Base-by-base conservation (phyloP, 2,113 vertebrate genomes). In the Semnornis frantzii region DNA sequence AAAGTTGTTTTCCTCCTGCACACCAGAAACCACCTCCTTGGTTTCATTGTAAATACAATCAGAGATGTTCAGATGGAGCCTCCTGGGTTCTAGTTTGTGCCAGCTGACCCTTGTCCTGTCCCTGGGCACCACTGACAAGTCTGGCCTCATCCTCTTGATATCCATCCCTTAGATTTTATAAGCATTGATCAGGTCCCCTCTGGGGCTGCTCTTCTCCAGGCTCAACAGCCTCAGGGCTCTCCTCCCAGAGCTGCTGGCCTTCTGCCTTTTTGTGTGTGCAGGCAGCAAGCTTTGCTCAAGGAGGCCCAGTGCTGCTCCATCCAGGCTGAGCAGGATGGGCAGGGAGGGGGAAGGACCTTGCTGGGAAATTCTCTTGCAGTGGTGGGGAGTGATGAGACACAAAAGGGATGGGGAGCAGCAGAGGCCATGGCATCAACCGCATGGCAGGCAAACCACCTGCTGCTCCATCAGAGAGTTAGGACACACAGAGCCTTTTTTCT, bases 391-490 rank as follows among this genome's bases (percentile, higher is more conserved):
- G 72, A 30, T n/a, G 72, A 27, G 31, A 80, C 64, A 24, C 86
- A 54, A 37, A 93, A 63, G 57, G 54, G 34, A 73, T 4, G 4
- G 12, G 60, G 74, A 71, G 70, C 80, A 83, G 60, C 20, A 62
- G 90, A 85, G 52, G 55, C 68, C 0, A 1, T 80, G 88, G 58
- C 44, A 44, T 48, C 85, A 42, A 88, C 62, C 85, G 59, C 46
- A 42, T 55, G 86, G 72, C 63, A 76, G 69, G 55, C 19, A 46
- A 93, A 88, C 83, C 86, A 80, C 80, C 83, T 92, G 7, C 72
- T 34, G 89, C 66, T 83, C 77, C 85, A 88, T 5, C 20, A 55
- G 82, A 68, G 68, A 73, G 77, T 72, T 68, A 44, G 89, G 92
- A 71, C 60, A 55, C 3, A 4, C 10, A 57, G 63, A 70, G 37